phyloP scores from a whole-genome alignment of 2,888 invertebrate species.

The Mimachlamys varia region DNA sequence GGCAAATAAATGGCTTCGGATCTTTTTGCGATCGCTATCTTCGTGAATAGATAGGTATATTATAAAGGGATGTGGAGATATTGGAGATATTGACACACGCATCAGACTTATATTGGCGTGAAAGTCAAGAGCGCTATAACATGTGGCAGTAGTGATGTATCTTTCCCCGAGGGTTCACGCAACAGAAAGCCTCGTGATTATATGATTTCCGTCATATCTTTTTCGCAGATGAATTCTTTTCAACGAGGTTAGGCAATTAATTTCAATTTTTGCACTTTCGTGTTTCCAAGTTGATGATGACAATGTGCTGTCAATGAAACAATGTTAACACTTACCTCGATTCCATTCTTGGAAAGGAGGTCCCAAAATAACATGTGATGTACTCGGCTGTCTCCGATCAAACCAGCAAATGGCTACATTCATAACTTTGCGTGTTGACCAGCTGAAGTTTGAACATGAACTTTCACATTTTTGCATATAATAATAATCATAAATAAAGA shows the following conservation, averaged over 20 bases:
- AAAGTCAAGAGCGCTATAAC: neutral
- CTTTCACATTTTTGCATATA: too few species aligned
- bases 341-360: too few species aligned
- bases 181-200: neutral
- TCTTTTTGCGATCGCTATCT: neutral
- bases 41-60: neutral
- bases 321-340: too few species aligned
- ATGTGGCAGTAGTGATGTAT: neutral
- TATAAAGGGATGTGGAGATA: neutral
- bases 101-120: neutral
- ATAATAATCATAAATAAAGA: too few species aligned
- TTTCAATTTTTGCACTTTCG: neutral
- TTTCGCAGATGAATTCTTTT: neutral
- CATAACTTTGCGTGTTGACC: too few species aligned
- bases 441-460: too few species aligned
- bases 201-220: neutral
- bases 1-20: neutral
- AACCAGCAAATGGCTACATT: too few species aligned
- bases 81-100: neutral
- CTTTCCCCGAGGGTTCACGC: neutral
- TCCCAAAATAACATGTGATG: too few species aligned
- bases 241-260: neutral
- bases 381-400: too few species aligned
- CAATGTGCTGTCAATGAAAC: neutral
- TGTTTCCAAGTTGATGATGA: neutral